Evolutionary conservation across 2,113 vertebrate genomes (phyloP).

Genomic region (Zosterops japonicus): DNA sequence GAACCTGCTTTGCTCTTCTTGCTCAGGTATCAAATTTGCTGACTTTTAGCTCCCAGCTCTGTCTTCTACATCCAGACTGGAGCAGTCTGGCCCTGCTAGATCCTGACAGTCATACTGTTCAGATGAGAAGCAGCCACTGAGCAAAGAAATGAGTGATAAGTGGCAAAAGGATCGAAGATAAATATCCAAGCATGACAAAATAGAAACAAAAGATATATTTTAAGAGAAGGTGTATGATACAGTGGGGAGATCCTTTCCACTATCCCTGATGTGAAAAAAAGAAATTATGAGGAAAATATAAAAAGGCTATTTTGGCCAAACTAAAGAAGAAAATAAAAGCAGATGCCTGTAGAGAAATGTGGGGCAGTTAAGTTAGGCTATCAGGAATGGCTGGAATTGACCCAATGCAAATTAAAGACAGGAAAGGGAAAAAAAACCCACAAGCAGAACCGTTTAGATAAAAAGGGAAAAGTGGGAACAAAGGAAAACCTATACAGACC

Average conservation of each 20-base stretch:
- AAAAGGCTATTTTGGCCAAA: neutral
- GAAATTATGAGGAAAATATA: neutral
- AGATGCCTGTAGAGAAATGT: neutral
- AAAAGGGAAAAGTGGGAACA: neutral
- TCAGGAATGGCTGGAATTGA: neutral
- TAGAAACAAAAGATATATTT: neutral
- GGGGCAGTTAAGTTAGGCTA: neutral
- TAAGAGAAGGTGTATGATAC: neutral
- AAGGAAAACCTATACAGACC: neutral
- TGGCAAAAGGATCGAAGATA: neutral
- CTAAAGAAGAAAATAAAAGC: neutral
- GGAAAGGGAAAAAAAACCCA: neutral
- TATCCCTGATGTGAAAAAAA: neutral
- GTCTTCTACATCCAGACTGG: neutral
- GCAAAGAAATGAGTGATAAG: neutral
- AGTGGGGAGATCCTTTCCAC: neutral
- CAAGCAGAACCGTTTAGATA: neutral
- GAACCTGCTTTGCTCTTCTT: neutral
- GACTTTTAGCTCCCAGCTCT: neutral
- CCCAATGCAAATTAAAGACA: neutral
- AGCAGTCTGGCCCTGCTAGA: neutral
- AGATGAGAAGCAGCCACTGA: neutral
- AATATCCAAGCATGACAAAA: neutral
- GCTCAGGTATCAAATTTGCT: neutral
- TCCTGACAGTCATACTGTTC: neutral